These are phyloP conservation scores for Synodontis membranacea DNA, from an alignment of 2,113 vertebrate species.

Conservation along the genomic window DNA sequence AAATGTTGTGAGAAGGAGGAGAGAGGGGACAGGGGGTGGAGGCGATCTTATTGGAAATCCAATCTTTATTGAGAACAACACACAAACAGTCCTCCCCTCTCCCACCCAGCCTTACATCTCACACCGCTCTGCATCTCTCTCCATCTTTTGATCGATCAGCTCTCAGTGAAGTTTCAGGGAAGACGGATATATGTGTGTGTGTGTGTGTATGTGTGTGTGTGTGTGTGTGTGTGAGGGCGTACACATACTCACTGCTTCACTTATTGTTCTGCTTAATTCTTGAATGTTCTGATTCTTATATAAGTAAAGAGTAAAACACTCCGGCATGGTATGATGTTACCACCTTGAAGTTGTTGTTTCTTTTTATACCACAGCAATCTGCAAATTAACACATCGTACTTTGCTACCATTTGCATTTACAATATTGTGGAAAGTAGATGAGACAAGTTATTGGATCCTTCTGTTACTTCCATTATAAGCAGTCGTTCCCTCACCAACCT, in stretches of 20 bases:
- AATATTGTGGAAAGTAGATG: too few species aligned
- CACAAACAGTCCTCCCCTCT: constrained; percentile 63
- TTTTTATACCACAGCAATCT: not conserved
- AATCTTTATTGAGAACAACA: constrained; percentile 77
- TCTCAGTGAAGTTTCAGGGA: constrained; percentile 38
- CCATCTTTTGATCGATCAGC: constrained; percentile 62
- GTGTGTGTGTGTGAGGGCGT: constrained; percentile 13
- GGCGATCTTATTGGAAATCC: constrained; percentile 77
- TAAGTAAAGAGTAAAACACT: not conserved
- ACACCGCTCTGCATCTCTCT: constrained; percentile 45
- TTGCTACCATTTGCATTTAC: not conserved
- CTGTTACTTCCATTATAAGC: too few species aligned
- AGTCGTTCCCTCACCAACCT: not conserved
- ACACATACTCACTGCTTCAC: constrained; percentile 18
- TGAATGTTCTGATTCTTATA: not conserved
- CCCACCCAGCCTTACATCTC: constrained; percentile 33
- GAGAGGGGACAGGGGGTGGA: constrained; percentile 56
- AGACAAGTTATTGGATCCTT: not conserved
- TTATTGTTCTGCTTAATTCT: constrained; percentile 20
- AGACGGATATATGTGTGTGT: not conserved
- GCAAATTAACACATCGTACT: not conserved
- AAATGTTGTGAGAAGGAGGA: constrained; percentile 70
- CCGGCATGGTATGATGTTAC: not conserved
- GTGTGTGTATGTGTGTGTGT: constrained; percentile 18
- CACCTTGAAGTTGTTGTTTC: not conserved